These are phyloP conservation scores for Bergia sp. DNA, from an alignment of 92 coral and sea anemone genomes.

Conservation along the genomic window DNA sequence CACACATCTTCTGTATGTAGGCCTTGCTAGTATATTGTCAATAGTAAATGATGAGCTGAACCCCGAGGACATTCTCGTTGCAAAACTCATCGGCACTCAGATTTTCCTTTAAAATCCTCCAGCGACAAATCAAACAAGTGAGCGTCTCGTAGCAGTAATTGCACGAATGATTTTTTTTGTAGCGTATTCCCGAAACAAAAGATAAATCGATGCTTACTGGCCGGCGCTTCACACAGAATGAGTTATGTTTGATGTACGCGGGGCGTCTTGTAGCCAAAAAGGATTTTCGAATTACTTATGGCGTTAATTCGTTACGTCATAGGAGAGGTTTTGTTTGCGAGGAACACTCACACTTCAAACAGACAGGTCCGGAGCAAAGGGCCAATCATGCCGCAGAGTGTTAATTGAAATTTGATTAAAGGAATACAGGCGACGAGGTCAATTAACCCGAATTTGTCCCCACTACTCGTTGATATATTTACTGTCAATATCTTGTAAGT, in stretches of 20 bases:
- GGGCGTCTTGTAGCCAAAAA: conserved; percentile 94
- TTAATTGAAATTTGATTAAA: conserved; percentile 92
- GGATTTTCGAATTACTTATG: conserved; percentile 99
- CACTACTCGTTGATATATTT: conserved; percentile 57
- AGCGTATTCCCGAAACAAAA: neutral
- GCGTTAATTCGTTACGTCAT: conserved; percentile 98
- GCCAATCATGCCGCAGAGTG: conserved; percentile 65
- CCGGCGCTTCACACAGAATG: conserved; percentile 78
- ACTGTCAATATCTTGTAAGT: conserved; percentile 72
- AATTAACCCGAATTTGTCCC: conserved; percentile 70
- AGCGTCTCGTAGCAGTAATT: neutral
- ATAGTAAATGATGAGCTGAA: conserved; percentile 94
- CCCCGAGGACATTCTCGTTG: conserved; percentile 67
- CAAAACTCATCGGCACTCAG: conserved; percentile 47
- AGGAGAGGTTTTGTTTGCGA: conserved; percentile 78
- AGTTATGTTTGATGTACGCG: conserved; percentile 79
- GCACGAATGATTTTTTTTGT: neutral
- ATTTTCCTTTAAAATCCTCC: neutral
- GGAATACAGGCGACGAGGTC: conserved; percentile 77
- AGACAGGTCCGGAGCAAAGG: conserved; percentile 69
- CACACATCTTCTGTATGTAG: conserved; percentile 83
- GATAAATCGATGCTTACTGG: conserved; percentile 17
- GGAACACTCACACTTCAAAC: conserved; percentile 69
- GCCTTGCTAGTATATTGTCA: conserved; percentile 96
- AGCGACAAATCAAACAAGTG: neutral